A percentile compares a stretch with the other conserved stretches of the same genome.
Conservation (phyloP, 2,113 vertebrate species). For the Dascyllus trimaculatus region DNA sequence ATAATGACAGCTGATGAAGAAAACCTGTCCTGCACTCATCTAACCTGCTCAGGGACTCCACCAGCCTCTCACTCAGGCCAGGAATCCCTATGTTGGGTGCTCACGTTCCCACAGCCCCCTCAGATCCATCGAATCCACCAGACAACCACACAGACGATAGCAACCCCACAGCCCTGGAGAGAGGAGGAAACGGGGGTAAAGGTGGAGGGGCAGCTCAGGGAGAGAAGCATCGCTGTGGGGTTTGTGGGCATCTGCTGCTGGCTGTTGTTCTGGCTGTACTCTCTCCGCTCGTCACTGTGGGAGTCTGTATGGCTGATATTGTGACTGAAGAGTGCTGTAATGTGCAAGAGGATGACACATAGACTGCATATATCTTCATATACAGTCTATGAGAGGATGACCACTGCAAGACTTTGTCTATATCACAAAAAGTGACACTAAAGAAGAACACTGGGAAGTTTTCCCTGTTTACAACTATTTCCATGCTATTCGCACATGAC, state of each 20-base stretch:
- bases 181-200: not conserved
- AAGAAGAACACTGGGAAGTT: no score
- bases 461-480: no score
- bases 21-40: not conserved
- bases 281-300: constrained; percentile 17
- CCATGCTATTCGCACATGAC: no score
- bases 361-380: not conserved
- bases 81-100: not conserved
- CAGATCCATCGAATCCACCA: not conserved
- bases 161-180: not conserved
- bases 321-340: constrained; percentile 9
- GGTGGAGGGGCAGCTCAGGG: not conserved
- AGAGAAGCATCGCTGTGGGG: not conserved
- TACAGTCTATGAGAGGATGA: no score
- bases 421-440: no score
- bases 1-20: not conserved
- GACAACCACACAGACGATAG: no score
- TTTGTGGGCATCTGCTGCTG: constrained; percentile 27
- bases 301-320: constrained; percentile 36
- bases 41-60: not conserved
- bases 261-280: constrained; percentile 23
- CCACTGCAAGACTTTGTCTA: no score
- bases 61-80: not conserved
- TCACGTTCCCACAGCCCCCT: not conserved
- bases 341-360: not conserved